Evolutionary conservation across 2,113 vertebrate genomes (phyloP), one percentile per base, ranked within the genome.

Genomic region (Meriones unguiculatus): DNA sequence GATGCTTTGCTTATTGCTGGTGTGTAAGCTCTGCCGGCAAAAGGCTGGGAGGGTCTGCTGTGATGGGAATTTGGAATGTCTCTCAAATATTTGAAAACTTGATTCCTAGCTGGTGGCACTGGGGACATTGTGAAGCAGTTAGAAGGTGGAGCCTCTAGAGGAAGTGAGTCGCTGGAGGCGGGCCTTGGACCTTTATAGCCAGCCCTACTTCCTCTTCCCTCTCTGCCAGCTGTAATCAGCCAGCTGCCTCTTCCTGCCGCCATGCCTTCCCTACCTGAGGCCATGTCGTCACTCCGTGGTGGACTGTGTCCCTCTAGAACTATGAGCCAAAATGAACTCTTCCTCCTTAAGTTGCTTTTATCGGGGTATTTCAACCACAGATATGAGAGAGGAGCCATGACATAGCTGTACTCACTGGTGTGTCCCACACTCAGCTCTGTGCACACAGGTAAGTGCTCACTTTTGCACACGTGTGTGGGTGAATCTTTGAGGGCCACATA

Each of bases 401-500:
- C 25, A 11, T 9, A 41, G 81, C 15, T 28, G 57, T 9, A 41
- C 38, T 32, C 28, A 30, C 82, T 32, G 62, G 0, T 32, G 62
- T 50, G 84, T 5, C 41, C 17, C 41, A 69, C 64, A 86, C n/a
- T 59, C 46, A 64, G 22, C n/a, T 38, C 59, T 32, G 62, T 86
- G 28, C 17, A 13, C 2, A 2, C 64, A 35, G 10, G 32, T 4
- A 3, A 46, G 28, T 35, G 9, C 28, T 20, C 15, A 22, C 7
- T 5, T 35, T 52, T 67, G 41, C 4, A 7, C 1, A 6, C 3
- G 18, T 35, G 1, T 87, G 1, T 72, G 32, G 24, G 32, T 24
- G 50, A 54, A 22, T 17, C 65, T 32, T 4, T 70, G 84, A 22
- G 25, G 10, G 9, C 1, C 0, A 12, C 5, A 5, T 1, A 67